Evolutionary conservation across 2,797 vertebrate species (phyloP).

Genomic region (Esox lucius): DNA sequence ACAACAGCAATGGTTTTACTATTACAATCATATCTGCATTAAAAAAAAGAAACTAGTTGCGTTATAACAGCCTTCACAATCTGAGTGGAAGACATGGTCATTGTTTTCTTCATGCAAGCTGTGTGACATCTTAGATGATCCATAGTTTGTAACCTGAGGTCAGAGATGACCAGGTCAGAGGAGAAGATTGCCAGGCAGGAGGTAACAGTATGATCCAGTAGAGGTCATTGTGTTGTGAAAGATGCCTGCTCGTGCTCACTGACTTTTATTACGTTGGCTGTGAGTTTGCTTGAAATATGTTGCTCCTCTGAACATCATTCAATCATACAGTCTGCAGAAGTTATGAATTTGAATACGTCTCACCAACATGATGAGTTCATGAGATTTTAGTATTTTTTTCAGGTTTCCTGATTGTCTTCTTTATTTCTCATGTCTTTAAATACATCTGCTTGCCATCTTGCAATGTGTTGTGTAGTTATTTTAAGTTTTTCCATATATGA

Average conservation of each 20-base stretch:
- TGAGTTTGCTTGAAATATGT: not conserved
- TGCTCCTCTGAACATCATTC: not conserved
- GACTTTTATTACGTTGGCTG: constrained; percentile 2
- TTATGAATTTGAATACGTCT: constrained; percentile 4
- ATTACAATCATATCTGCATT: not conserved
- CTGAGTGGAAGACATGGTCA: constrained; percentile 30
- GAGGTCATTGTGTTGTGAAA: constrained; percentile 9
- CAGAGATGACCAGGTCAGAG: not conserved
- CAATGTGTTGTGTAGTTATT: constrained; percentile 1
- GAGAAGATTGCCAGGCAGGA: not conserved
- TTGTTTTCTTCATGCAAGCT: not conserved
- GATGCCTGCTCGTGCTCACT: constrained; percentile 1
- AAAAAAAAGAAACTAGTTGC: not conserved
- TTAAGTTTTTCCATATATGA: not conserved
- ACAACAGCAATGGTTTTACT: not conserved
- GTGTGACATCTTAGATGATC: not conserved
- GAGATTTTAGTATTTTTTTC: constrained; percentile 22
- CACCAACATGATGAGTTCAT: constrained; percentile 15
- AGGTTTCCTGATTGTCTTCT: constrained; percentile 21
- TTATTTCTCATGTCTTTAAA: not conserved
- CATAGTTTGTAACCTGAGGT: not conserved
- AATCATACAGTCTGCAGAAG: not conserved
- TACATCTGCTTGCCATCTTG: constrained; percentile 39
- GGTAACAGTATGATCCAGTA: not conserved
- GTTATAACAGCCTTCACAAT: not conserved